Evolutionary conservation across 2,113 vertebrate species (phyloP), one percentile per base, ranked within the genome.

Genomic region (Lepisosteus oculatus): DNA sequence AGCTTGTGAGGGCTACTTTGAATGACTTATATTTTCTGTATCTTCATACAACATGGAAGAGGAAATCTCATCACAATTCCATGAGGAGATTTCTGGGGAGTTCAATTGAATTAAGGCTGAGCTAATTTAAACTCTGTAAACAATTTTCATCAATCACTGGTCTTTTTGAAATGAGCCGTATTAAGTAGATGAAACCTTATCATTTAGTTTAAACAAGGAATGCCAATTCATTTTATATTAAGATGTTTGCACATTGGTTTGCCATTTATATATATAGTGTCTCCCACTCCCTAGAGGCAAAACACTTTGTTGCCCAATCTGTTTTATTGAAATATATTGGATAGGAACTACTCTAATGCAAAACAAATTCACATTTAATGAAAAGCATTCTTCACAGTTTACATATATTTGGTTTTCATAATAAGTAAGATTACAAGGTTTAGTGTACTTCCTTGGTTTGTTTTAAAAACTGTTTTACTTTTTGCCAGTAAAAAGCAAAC

Each of bases 121-220:
- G 29, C 45, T 68, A 14, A 68, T 15, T 55, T 14, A 68, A 55
- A 55, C 47, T 54, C 3, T 68, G 66, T 45, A 68, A 68, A 55
- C 15, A 43, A 55, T 68, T 68, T 43, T 3, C 11, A 59, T 59
- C 29, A 54, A 69, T 69, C 29, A 68, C 54, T 17, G 4, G 12
- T 4, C 44, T 29, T 29, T 6, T 13, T 56, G 4, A 68, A 68
- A 68, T 11, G 9, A 59, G 14, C 8, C 29, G 15, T 11, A 12
- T 64, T 64, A 42, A 11, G 3, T 64, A 29, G 47, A 15, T 55
- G 47, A 15, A 3, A 14, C 45, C 17, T 12, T 68, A 17, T 5
- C 17, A 17, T 41, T 55, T 51, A 68, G 45, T 29, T 68, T 29
- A 68, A 55, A 55, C 3, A 56, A 56, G 47, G 54, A 8, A 17